Base-by-base conservation (phyloP, 2,888 invertebrate species). In the Diadegma fenestrale region DNA sequence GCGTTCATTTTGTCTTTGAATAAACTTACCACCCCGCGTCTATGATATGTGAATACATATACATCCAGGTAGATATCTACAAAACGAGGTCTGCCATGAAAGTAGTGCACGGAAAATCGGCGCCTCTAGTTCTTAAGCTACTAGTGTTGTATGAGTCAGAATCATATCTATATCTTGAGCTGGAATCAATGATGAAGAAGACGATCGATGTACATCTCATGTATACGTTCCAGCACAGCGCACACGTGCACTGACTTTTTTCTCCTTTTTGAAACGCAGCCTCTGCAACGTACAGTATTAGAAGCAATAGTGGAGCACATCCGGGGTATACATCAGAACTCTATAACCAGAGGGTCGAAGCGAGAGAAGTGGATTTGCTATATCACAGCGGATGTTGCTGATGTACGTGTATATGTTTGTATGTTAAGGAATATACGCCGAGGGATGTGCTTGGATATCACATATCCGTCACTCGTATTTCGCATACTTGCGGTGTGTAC, bases 1-100 rank as follows among this genome's bases (percentile, higher is more conserved):
- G 78, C 43, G 54, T 76, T 79, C 75, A 69, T 82, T 82, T 72
- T 79, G 61, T 76, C 79, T 82, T 72, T 71, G 79, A 85, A 85
- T 85, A 82, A 76, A 82, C 82, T 82, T 66, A 45, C 63, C 12
- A 48, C 4, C 30, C 69, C 26, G 22, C 41, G 54, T 73, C 14
- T 73, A 41, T 41, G 8, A 22, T 26, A 58, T 14, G 51, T 22
- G 61, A 26, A 41, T 73, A 73, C 12, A 12, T 58, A 43, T 30
- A 45, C 26, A 43, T 37, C 0, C 37, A 19, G 19, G 14, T 7
- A 19, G n/a, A 33, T 51, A 48, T 45, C 54, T 43, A 77, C 22
- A 64, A n/a, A 61, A 72, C 8, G n/a, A 37, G 68, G n/a, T 73
- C 43, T 76, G 43, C 45, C 26, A 43, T 37, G 71, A 76, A 71